Percentiles rank a stretch among this genome's conserved stretches.
phyloP scores from a whole-genome alignment of 2,113 vertebrate species.

The Turdus rufiventris region DNA sequence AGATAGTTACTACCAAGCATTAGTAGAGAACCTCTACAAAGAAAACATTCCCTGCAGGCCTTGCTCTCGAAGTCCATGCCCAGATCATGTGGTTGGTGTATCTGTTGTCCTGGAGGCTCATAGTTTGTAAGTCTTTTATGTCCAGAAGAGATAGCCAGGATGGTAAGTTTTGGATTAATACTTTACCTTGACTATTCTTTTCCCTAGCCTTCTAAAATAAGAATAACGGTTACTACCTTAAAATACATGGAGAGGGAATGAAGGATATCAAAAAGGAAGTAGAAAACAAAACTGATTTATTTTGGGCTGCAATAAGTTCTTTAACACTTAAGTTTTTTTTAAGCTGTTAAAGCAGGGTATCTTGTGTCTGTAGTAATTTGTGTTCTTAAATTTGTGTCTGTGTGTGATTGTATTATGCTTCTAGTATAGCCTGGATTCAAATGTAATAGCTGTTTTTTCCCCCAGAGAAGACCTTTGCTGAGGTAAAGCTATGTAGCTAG shows the following conservation, averaged over 20 bases:
- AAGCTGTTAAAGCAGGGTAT: neutral
- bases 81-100: neutral
- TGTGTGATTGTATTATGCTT: constrained; percentile 9
- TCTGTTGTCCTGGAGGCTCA: neutral
- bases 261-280: neutral
- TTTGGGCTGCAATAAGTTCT: constrained; percentile 10
- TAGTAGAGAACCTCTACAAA: neutral
- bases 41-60: neutral
- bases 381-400: neutral
- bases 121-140: neutral
- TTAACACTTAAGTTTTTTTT: neutral
- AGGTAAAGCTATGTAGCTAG: neutral
- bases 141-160: neutral
- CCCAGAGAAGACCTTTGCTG: neutral
- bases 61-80: neutral
- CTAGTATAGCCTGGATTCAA: neutral
- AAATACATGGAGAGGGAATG: neutral
- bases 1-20: neutral
- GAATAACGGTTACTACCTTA: neutral
- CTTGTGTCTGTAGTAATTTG: neutral
- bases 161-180: neutral
- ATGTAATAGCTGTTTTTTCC: neutral
- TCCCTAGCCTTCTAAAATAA: neutral
- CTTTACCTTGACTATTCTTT: neutral
- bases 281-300: neutral